Percentiles rank a stretch among this genome's conserved stretches.
Conservation (phyloP, 1,140 invertebrate species). For the Trichoplusia ni region DNA sequence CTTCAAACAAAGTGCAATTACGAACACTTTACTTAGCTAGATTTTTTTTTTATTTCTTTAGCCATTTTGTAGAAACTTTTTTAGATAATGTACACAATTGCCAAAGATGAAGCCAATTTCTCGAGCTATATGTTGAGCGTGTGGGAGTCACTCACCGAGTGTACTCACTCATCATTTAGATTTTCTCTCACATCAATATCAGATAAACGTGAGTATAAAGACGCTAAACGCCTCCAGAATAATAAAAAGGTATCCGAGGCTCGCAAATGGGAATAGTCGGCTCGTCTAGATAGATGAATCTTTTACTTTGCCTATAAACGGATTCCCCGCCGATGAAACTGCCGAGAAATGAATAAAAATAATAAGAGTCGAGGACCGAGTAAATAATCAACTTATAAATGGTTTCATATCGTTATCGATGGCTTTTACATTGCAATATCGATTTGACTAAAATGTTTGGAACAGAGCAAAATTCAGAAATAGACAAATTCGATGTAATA, state of each 20-base stretch:
- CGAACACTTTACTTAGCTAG: too few relatives aligned
- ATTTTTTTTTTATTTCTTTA: too few relatives aligned
- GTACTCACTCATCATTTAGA: not conserved
- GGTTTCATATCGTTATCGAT: not conserved
- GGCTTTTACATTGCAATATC: not conserved
- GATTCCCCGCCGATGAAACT: slow-evolving; percentile 1
- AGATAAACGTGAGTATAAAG: not conserved
- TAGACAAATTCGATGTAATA: slow-evolving; percentile 6
- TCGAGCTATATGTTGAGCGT: too few relatives aligned
- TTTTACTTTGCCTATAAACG: slow-evolving; percentile 19
- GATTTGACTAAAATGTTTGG: not conserved
- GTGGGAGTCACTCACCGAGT: not conserved
- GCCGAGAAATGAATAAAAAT: slow-evolving; percentile 18
- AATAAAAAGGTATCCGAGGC: slow-evolving; percentile 10
- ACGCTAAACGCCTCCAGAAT: slow-evolving; percentile 1
- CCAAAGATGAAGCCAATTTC: too few relatives aligned
- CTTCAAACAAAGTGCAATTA: too few relatives aligned
- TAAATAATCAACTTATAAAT: slow-evolving; percentile 8
- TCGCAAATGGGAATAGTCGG: slow-evolving; percentile 17
- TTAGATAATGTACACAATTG: too few relatives aligned
- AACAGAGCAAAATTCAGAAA: not conserved
- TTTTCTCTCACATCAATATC: not conserved
- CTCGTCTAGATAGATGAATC: not conserved
- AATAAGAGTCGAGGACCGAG: not conserved
- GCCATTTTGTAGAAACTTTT: too few relatives aligned